Base-by-base conservation (phyloP, 2,797 vertebrate genomes). In the Parauchenoglanis punctatus region DNA sequence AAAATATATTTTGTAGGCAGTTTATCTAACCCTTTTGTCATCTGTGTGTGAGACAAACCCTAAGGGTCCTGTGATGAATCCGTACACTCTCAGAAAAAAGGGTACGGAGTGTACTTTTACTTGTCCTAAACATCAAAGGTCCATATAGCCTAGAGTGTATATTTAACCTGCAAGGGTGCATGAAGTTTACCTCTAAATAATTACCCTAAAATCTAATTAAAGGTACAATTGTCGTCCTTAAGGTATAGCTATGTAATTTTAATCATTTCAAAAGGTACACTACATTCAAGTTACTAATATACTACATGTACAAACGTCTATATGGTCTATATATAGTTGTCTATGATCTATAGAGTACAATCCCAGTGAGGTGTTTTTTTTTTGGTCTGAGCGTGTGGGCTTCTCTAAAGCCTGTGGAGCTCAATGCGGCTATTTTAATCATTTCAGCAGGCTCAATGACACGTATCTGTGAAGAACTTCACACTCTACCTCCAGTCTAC, bases 381-480 rank as follows among this genome's bases (percentile, higher is more conserved):
- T 40, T 63, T 44, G 31, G 2, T 31, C 1, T 68, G 46, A 25
- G n/a, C 31, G 4, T 68, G n/a, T 3, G 18, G 2, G 7, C 15
- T 46, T 15, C 8, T 35, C 28, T 18, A 92, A 93, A 93, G 72
- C 88, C 87, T 65, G 20, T 46, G 86, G 44, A 44, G 56, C 73
- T 91, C 91, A 91, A 56, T 90, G 89, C 87, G 52, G 25, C 49
- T 59, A 31, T 89, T 85, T 81, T 72, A 87, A 86, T 81, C 83
- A 89, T 61, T 85, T 25, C 89, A 86, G 52, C 52, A 54, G 73
- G 85, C 86, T 28, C 83, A 92, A 40, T 93, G 77, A 89, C 94
- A 94, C 90, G 88, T 91, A 92, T 92, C 88, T 94, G 94, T 88
- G 82, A 95, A 93, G 91, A 92, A 87, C 58, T 81, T 81, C 59